Percentiles rank a stretch among this genome's conserved stretches.
Conservation (phyloP, 2,888 invertebrate species). For the Flexamia atlantica region DNA sequence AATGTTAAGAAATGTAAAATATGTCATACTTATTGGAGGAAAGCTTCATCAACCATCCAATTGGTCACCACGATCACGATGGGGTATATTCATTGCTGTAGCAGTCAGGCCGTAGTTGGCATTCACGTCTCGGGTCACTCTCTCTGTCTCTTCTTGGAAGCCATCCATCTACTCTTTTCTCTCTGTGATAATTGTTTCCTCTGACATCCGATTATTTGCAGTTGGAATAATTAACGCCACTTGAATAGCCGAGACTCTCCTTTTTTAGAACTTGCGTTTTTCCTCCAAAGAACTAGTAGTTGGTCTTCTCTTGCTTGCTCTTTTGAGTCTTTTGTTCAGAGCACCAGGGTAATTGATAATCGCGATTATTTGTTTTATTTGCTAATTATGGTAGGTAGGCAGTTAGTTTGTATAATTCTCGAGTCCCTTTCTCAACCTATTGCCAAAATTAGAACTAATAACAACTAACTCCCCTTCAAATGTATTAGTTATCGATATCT, state of each 20-base stretch:
- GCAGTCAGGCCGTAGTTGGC: slow-evolving; percentile 1
- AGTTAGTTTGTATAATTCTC: no score
- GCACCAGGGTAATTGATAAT: no score
- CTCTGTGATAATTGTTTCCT: slow-evolving; percentile 24
- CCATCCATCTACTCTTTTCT: slow-evolving; percentile 21
- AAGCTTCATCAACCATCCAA: background rate
- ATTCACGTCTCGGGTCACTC: background rate
- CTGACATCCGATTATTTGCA: background rate
- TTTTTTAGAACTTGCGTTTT: background rate
- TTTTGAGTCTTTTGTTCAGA: background rate
- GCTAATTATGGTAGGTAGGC: no score
- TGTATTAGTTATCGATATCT: no score
- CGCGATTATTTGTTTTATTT: no score
- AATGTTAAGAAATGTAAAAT: background rate
- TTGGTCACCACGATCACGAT: background rate
- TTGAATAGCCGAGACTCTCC: background rate
- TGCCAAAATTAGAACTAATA: no score
- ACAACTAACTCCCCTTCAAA: no score
- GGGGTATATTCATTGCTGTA: background rate
- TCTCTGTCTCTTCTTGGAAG: slow-evolving; percentile 20
- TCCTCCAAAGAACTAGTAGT: background rate
- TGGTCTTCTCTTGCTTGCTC: background rate
- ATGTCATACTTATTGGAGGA: background rate
- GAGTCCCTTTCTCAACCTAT: no score
- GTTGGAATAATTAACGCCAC: slow-evolving; percentile 18